Conservation (phyloP, 92 coral and sea anemone genomes). For the Muricea muricata region DNA sequence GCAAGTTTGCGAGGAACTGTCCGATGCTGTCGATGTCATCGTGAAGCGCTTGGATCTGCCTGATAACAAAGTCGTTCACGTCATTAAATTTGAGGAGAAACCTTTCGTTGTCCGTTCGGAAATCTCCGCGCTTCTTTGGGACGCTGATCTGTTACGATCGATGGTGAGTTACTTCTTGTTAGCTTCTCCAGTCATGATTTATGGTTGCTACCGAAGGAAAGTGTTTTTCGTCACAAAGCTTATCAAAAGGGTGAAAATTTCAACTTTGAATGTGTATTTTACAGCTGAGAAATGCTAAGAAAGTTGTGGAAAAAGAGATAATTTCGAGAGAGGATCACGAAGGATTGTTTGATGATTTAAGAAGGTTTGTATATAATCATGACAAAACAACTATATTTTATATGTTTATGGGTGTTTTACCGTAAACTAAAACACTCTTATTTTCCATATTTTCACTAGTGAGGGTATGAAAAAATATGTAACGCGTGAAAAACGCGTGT, state of each 20-base stretch:
- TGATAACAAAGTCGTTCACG: conserved; percentile 69
- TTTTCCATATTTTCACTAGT: no score
- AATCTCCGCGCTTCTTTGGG: conserved; percentile 94
- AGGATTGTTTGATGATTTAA: conserved; percentile 73
- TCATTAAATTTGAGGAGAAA: conserved; percentile 79
- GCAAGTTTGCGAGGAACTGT: conserved; percentile 85
- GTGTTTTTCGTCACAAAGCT: no score
- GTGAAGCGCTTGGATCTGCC: conserved; percentile 81
- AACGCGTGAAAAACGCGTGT: no score
- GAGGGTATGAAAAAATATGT: no score
- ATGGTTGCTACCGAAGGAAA: no score
- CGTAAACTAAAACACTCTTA: no score
- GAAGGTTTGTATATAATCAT: conserved; percentile 68
- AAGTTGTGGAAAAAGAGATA: conserved; percentile 74
- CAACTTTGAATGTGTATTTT: no score
- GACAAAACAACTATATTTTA: no score
- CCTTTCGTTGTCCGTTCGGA: conserved; percentile 92
- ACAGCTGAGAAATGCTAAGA: conserved; percentile 84
- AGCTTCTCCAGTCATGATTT: no score
- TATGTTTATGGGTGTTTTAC: no score
- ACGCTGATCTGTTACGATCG: conserved; percentile 81
- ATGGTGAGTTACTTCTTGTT: no score
- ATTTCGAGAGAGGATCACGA: conserved; percentile 76
- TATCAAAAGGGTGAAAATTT: no score
- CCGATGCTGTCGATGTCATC: conserved; percentile 56